These are phyloP conservation scores for Formica exsecta DNA, from an alignment of 1,140 invertebrate genomes.

Conservation along the genomic window DNA sequence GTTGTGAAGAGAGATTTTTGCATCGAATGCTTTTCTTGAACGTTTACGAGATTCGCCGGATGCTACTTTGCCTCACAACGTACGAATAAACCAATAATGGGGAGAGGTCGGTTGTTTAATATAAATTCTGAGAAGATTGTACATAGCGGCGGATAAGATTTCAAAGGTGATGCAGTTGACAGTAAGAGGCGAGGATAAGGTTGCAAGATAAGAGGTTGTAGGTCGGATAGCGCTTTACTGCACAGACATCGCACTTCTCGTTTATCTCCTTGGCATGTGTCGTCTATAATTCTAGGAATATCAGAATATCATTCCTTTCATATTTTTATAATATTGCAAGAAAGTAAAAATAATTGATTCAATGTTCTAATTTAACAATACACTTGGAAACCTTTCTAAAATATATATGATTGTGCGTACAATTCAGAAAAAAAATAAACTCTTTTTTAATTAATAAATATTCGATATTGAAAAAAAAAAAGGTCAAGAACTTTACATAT, in stretches of 20 bases:
- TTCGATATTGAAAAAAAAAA: background rate
- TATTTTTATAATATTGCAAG: conserved; percentile 1
- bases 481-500: background rate
- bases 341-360: background rate
- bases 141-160: conserved; percentile 70
- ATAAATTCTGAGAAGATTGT: conserved; percentile 76
- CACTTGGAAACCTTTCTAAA: background rate
- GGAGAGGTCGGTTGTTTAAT: conserved; percentile 77
- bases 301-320: background rate
- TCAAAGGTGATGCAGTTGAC: conserved; percentile 76
- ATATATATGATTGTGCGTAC: background rate
- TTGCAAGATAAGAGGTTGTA: conserved; percentile 58
- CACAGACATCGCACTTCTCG: conserved; percentile 31
- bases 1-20: conserved; percentile 8
- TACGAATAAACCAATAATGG: conserved; percentile 64
- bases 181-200: conserved; percentile 32
- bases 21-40: background rate
- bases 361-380: background rate
- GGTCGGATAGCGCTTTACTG: conserved; percentile 50
- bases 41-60: background rate
- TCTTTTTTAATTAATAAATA: background rate
- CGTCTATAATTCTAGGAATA: conserved; percentile 7
- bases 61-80: conserved; percentile 25
- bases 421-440: too few relatives aligned
- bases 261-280: conserved; percentile 23